These are phyloP conservation scores for Cyclopterus lumpus DNA, from an alignment of 2,797 vertebrate species.

Conservation along the genomic window DNA sequence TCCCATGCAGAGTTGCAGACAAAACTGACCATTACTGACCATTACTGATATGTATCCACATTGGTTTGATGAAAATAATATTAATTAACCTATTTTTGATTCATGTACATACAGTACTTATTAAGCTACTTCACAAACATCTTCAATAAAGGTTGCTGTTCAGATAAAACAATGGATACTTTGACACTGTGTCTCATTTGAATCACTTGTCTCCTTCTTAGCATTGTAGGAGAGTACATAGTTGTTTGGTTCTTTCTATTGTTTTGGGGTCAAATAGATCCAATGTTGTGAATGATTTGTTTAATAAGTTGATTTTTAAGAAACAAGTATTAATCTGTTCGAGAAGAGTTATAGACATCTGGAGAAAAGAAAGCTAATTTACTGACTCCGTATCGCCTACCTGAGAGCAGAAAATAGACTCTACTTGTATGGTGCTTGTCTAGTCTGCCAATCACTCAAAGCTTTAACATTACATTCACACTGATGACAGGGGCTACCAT, in stretches of 20 bases:
- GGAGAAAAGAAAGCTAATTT: no score
- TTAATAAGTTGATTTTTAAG: neutral
- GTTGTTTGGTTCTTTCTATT: neutral
- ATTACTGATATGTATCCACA: constrained; percentile 62
- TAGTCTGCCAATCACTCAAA: no score
- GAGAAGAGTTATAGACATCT: no score
- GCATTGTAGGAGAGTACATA: neutral
- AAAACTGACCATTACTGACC: no score
- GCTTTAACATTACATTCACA: no score
- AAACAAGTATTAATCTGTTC: no score
- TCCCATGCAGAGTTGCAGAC: constrained; percentile 9
- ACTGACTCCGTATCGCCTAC: no score
- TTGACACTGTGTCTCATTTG: neutral
- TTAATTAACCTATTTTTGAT: constrained; percentile 73
- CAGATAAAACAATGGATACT: constrained; percentile 48
- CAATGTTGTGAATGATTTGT: neutral
- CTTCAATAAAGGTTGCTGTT: constrained; percentile 79
- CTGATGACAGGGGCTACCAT: no score
- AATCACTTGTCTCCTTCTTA: neutral
- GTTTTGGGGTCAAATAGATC: neutral
- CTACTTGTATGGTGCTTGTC: no score
- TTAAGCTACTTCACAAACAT: constrained; percentile 71
- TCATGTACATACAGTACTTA: constrained; percentile 67
- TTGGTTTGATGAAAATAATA: constrained; percentile 54
- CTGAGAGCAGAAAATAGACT: no score